Conservation (phyloP, 1,140 invertebrate species). For the Leptinotarsa texana region DNA sequence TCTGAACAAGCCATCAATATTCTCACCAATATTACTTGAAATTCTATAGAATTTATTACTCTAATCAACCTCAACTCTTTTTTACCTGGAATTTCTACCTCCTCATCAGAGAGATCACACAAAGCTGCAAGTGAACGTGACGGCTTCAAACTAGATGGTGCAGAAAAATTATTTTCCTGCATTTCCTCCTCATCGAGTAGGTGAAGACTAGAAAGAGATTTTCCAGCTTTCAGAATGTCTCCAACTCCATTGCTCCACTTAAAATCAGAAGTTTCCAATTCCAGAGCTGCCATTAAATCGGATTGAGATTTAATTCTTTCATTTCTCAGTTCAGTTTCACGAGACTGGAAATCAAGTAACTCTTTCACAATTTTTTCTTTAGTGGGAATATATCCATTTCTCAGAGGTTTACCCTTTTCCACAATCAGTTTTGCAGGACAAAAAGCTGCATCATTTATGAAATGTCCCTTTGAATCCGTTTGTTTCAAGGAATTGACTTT, state of each 20-base stretch:
- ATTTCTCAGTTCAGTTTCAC: constrained; percentile 49
- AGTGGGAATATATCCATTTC: constrained; percentile 51
- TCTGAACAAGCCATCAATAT: not conserved
- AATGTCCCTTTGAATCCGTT: constrained; percentile 26
- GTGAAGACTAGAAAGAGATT: constrained; percentile 49
- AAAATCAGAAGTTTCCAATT: constrained; percentile 38
- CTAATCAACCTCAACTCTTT: not conserved
- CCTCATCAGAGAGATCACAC: constrained; percentile 51
- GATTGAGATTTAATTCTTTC: constrained; percentile 51
- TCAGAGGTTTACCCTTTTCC: constrained; percentile 43
- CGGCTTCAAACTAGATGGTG: constrained; percentile 46
- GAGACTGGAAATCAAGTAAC: constrained; percentile 47
- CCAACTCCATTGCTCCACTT: constrained; percentile 29
- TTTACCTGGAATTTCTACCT: constrained; percentile 45
- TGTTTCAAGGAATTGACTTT: constrained; percentile 39
- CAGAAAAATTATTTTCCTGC: constrained; percentile 38
- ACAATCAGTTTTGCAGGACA: constrained; percentile 44
- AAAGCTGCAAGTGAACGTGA: constrained; percentile 50
- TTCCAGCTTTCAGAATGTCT: constrained; percentile 41
- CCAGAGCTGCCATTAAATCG: constrained; percentile 45
- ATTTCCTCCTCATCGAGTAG: constrained; percentile 32
- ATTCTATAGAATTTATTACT: too few species aligned
- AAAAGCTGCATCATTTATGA: constrained; percentile 37
- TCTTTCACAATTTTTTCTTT: constrained; percentile 52
- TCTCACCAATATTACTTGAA: not conserved